A percentile compares a stretch with the other conserved stretches of the same genome.
Conservation (phyloP, 2,113 vertebrate species). For the Seriola dumerili region DNA sequence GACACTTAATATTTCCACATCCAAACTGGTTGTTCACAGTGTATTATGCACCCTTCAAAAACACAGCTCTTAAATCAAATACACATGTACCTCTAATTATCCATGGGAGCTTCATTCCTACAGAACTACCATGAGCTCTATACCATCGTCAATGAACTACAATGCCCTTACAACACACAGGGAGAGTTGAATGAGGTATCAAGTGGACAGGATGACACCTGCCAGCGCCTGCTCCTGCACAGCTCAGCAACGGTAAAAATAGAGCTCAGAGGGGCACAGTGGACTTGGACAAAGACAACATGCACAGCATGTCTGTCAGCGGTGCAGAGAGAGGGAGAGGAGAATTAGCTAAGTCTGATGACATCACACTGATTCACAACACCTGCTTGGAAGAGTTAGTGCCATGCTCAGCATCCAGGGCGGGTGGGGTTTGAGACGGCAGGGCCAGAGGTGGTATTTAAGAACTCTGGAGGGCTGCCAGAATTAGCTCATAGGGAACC, state of each 20-base stretch:
- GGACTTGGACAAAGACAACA: slow-evolving; percentile 52
- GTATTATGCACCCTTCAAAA: slow-evolving; percentile 18
- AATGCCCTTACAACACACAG: slow-evolving; percentile 16
- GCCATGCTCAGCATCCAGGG: slow-evolving; percentile 67
- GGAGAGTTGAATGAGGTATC: slow-evolving; percentile 39
- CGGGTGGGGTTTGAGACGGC: slow-evolving; percentile 21
- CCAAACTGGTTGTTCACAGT: slow-evolving; percentile 5
- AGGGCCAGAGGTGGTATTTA: slow-evolving; percentile 69
- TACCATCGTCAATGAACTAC: slow-evolving; percentile 15
- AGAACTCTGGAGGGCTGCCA: slow-evolving; percentile 69
- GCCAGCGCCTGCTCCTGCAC: slow-evolving; percentile 47
- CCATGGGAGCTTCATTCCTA: slow-evolving; percentile 6
- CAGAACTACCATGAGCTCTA: slow-evolving; percentile 9
- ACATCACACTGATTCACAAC: slow-evolving; percentile 70
- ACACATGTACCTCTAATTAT: slow-evolving; percentile 38
- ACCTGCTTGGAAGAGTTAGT: slow-evolving; percentile 70
- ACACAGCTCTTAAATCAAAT: slow-evolving; percentile 20
- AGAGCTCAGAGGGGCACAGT: slow-evolving; percentile 46
- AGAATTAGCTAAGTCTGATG: slow-evolving; percentile 59
- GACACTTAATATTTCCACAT: slow-evolving; percentile 19
- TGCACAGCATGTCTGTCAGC: slow-evolving; percentile 47
- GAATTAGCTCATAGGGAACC: slow-evolving; percentile 74
- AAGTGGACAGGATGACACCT: slow-evolving; percentile 54
- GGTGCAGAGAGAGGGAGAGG: slow-evolving; percentile 23
- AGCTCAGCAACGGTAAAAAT: slow-evolving; percentile 60